Conservation (phyloP, 2,888 invertebrate genomes). For the Chymomyza procnemis region DNA sequence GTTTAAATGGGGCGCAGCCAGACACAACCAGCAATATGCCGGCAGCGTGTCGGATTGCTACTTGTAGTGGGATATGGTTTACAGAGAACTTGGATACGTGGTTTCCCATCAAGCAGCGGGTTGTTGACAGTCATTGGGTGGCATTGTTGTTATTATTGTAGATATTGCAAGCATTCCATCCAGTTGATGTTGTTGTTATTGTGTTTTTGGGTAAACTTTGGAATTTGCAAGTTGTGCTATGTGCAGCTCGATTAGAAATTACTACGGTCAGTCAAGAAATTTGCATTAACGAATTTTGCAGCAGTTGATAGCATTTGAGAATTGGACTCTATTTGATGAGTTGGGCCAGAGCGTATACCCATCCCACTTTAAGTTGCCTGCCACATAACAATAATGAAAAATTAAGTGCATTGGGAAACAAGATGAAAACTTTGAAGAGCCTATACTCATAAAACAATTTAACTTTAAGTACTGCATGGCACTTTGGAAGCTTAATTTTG, state of each 20-base stretch:
- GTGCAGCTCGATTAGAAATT: neutral
- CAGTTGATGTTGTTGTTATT: neutral
- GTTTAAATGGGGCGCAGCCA: conserved; percentile 39
- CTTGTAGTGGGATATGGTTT: neutral
- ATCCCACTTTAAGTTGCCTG: too few relatives aligned
- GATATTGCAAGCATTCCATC: neutral
- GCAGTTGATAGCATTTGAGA: neutral
- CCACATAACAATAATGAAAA: too few relatives aligned
- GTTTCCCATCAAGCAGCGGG: neutral
- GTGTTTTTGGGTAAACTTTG: neutral
- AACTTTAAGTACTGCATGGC: too few relatives aligned
- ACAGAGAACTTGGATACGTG: neutral
- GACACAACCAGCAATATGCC: conserved; percentile 26
- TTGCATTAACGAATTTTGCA: neutral
- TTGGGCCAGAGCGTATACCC: too few relatives aligned
- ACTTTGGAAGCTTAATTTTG: too few relatives aligned
- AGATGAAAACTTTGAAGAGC: too few relatives aligned
- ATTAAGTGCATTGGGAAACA: too few relatives aligned
- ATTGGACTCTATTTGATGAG: neutral
- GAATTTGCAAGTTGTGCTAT: neutral
- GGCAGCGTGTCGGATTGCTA: conserved; percentile 11
- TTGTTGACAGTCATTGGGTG: neutral
- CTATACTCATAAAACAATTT: too few relatives aligned
- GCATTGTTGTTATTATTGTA: neutral
- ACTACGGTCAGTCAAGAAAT: neutral